A percentile compares a stretch with the other conserved stretches of the same genome.
Evolutionary conservation across 2,797 vertebrate genomes (phyloP).

Genomic region (Silurus lanzhouensis): DNA sequence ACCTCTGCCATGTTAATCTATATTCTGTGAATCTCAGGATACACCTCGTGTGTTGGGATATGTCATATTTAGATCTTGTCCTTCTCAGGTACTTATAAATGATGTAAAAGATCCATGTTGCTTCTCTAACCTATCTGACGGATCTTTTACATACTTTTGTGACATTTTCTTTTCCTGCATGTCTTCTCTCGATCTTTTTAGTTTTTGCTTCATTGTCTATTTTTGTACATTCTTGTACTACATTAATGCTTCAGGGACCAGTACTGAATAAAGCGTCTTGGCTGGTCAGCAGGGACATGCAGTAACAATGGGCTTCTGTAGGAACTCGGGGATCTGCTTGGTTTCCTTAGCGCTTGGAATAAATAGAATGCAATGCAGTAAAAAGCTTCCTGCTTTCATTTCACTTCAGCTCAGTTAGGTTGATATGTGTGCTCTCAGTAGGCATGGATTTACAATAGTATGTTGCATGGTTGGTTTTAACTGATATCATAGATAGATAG

Average conservation of each 20-base stretch:
- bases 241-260: constrained; percentile 1
- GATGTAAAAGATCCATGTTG: neutral
- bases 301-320: constrained; percentile 5
- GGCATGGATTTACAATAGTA: neutral
- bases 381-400: neutral
- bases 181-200: neutral
- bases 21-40: no score
- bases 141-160: neutral
- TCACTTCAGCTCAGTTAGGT: neutral
- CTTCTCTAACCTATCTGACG: neutral
- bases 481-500: neutral
- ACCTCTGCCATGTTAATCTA: no score
- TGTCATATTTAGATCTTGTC: neutral
- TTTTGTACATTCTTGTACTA: neutral
- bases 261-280: neutral
- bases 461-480: neutral
- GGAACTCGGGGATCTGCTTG: neutral
- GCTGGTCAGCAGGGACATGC: neutral
- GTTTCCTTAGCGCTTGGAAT: neutral
- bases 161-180: neutral
- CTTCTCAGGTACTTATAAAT: neutral
- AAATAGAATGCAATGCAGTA: neutral
- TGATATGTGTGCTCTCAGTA: neutral
- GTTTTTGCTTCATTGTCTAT: neutral
- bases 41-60: no score